Percentiles rank a stretch among this genome's conserved stretches.
Conservation (phyloP, 2,888 invertebrate genomes). For the Willowsia nigromaculata region DNA sequence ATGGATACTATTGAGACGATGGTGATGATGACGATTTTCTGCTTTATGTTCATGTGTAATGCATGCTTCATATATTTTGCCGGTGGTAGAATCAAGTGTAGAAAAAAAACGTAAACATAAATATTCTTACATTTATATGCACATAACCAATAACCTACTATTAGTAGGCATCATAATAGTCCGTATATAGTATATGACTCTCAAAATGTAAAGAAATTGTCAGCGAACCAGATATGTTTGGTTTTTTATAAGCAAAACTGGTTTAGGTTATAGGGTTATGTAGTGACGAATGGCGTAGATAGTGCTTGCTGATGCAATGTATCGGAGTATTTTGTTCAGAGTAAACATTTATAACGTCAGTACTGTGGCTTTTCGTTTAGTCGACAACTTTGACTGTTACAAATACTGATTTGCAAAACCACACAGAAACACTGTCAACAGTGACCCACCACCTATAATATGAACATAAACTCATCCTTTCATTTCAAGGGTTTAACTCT, state of each 20-base stretch:
- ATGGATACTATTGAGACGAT: background rate
- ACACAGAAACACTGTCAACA: too few relatives aligned
- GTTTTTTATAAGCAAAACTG: background rate
- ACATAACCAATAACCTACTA: too few relatives aligned
- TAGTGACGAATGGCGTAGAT: background rate
- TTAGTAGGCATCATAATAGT: background rate
- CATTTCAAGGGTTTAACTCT: too few relatives aligned
- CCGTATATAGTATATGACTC: background rate
- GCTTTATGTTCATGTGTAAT: background rate
- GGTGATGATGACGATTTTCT: background rate
- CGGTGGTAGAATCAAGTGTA: too few relatives aligned
- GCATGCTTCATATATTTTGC: background rate
- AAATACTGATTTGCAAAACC: background rate
- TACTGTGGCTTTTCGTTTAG: too few relatives aligned
- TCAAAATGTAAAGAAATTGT: background rate
- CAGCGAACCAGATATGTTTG: background rate
- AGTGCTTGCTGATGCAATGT: background rate
- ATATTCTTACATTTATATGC: background rate
- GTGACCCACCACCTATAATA: too few relatives aligned
- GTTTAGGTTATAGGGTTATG: background rate
- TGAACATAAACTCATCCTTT: too few relatives aligned
- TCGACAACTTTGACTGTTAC: background rate
- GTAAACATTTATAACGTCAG: background rate
- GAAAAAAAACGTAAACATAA: too few relatives aligned
- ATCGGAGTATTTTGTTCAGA: background rate